phyloP scores from a whole-genome alignment of 2,113 vertebrate species.

The Naja naja region DNA sequence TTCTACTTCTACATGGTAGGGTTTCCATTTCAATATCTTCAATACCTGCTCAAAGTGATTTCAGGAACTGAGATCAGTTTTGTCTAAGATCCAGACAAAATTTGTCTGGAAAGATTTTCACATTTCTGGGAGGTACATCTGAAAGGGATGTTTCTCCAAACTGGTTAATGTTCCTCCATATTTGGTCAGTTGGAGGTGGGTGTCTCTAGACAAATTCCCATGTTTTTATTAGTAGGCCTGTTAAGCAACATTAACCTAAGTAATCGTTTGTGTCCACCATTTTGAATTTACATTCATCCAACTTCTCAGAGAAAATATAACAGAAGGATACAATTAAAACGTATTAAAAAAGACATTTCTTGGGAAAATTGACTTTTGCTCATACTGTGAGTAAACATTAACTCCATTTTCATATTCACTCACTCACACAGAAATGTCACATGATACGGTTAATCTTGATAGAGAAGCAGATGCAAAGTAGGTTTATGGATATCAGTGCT shows the following conservation, averaged over 20 bases:
- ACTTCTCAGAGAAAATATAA: not conserved
- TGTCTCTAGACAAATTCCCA: not conserved
- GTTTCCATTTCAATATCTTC: not conserved
- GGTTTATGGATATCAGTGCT: not conserved
- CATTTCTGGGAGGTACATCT: not conserved
- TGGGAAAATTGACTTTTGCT: not conserved
- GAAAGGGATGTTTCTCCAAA: not conserved
- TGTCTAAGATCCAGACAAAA: too few relatives aligned
- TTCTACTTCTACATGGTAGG: not conserved
- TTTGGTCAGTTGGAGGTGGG: not conserved
- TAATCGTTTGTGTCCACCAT: not conserved
- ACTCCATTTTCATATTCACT: not conserved
- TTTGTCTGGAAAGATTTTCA: not conserved
- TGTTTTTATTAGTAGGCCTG: not conserved
- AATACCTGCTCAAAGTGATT: not conserved
- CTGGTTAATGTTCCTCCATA: not conserved
- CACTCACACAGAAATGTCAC: not conserved
- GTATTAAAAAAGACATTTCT: not conserved
- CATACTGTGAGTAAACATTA: not conserved
- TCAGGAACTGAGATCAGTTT: not conserved
- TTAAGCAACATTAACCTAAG: not conserved
- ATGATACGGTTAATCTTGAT: not conserved
- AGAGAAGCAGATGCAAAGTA: not conserved
- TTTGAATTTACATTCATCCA: not conserved
- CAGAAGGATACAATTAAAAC: not conserved